phyloP scores from a whole-genome alignment of 2,113 vertebrate genomes.

The Nothobranchius kuhntae region DNA sequence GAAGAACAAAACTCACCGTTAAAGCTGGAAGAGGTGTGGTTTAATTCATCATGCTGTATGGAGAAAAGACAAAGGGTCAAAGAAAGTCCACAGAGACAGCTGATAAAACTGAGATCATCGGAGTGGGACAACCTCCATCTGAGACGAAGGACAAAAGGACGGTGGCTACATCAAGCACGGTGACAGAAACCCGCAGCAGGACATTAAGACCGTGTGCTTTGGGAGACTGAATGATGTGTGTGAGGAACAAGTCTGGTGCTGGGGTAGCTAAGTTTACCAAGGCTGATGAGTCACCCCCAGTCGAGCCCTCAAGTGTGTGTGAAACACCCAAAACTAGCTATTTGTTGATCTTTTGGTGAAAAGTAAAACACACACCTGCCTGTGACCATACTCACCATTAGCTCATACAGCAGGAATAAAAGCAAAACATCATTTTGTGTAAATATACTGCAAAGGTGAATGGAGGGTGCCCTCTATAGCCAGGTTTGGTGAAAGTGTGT shows the following conservation, averaged over 20 bases:
- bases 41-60: slow-evolving; percentile 35
- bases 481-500: no score
- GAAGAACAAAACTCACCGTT: slow-evolving; percentile 63
- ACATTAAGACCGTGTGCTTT: slow-evolving; percentile 31
- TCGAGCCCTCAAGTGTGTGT: background rate
- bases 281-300: slow-evolving; percentile 18
- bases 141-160: slow-evolving; percentile 19
- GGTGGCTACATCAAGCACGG: background rate
- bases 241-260: slow-evolving; percentile 4
- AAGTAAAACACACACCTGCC: background rate
- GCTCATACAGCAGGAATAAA: no score
- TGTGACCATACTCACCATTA: no score
- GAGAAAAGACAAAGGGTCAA: slow-evolving; percentile 11
- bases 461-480: no score
- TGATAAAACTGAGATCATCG: background rate
- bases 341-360: background rate
- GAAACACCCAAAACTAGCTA: background rate
- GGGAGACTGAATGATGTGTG: slow-evolving; percentile 16
- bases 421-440: no score
- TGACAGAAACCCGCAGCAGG: slow-evolving; percentile 19
- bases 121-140: background rate
- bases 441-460: no score
- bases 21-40: slow-evolving; percentile 46
- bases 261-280: slow-evolving; percentile 10
- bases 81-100: background rate